Evolutionary conservation across 2,113 vertebrate genomes (phyloP), one percentile per base, ranked within the genome.

Genomic region (Cnemophilus loriae): DNA sequence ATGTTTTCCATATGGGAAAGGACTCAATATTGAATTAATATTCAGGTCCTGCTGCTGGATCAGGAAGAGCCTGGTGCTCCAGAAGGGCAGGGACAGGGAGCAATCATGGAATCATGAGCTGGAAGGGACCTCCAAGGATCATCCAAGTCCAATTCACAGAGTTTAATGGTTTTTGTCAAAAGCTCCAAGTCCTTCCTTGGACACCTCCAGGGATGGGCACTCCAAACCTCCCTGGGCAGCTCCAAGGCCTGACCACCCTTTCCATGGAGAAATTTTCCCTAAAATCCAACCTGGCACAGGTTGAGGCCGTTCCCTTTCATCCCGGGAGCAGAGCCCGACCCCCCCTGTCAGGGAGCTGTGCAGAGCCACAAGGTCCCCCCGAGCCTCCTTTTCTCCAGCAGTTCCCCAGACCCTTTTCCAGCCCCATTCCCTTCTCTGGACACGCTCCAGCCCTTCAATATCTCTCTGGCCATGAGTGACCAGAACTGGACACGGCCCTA

Each of bases 261-360:
- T 47, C 82, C 52, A 42, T 2, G 20, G 1, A 20, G 42, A 7
- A 57, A 26, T 17, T 7, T 16, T 17, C 50, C 42, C 20, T 7
- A 7, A 30, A 3, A 20, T 41, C 70, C 52, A 49, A 8, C 41
- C 24, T 67, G 42, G 44, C 52, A 13, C 30, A 35, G 30, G 8
- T 0, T 26, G 61, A 67, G 41, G 50, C 3, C 1, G 23, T n/a
- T 13, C 3, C 23, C n/a, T 21, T 33, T 56, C 56, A 8, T 6
- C 22, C 49, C n/a, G 59, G 49, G 22, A 46, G 39, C 68, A 55
- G 9, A 64, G 4, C 69, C 81, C 0, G 2, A 26, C 23, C 27
- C 30, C 16, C 7, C 21, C 6, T 10, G 24, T 3, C 67, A 30
- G 56, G 80, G 46, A 52, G 0, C 9, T 33, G 11, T 52, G 56